Percentiles rank a stretch among this genome's conserved stretches.
Conservation (phyloP, 2,888 invertebrate genomes). For the Pyrocoelia pectoralis region DNA sequence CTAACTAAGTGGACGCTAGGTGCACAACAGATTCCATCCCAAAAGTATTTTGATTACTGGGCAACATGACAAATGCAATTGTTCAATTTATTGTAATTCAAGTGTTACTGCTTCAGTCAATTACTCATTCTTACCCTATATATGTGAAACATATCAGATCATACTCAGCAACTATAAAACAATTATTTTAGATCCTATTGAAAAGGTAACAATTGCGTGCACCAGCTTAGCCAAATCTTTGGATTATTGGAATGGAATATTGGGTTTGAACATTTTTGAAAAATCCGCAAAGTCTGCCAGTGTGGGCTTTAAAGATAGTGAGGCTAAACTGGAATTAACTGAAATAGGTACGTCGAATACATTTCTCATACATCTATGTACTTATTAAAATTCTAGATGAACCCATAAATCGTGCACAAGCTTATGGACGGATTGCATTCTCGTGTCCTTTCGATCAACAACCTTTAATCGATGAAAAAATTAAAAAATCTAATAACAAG, state of each 20-base stretch:
- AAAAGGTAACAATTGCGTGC: conserved; percentile 80
- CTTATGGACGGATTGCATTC: conserved; percentile 96
- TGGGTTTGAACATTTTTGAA: conserved; percentile 76
- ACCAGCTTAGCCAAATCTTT: conserved; percentile 79
- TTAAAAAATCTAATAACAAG: conserved; percentile 73
- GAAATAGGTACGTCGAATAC: conserved; percentile 68
- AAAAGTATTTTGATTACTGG: too few species aligned
- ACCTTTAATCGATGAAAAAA: conserved; percentile 75
- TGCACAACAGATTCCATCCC: too few species aligned
- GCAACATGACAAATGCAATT: too few species aligned
- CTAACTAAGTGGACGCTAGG: too few species aligned
- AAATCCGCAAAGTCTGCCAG: conserved; percentile 68
- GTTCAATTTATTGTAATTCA: too few species aligned
- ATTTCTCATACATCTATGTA: neutral
- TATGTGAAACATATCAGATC: too few species aligned
- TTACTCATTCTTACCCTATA: too few species aligned
- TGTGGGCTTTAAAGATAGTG: conserved; percentile 76
- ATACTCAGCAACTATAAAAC: too few species aligned
- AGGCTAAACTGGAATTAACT: conserved; percentile 80
- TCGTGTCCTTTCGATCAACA: conserved; percentile 83
- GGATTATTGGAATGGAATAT: conserved; percentile 84
- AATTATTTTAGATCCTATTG: conserved; percentile 72
- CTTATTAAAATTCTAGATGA: conserved; percentile 58
- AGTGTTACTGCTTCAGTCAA: too few species aligned
- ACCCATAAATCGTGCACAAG: conserved; percentile 82